Base-by-base conservation (phyloP, 2,888 invertebrate species). In the Homarus gammarus region DNA sequence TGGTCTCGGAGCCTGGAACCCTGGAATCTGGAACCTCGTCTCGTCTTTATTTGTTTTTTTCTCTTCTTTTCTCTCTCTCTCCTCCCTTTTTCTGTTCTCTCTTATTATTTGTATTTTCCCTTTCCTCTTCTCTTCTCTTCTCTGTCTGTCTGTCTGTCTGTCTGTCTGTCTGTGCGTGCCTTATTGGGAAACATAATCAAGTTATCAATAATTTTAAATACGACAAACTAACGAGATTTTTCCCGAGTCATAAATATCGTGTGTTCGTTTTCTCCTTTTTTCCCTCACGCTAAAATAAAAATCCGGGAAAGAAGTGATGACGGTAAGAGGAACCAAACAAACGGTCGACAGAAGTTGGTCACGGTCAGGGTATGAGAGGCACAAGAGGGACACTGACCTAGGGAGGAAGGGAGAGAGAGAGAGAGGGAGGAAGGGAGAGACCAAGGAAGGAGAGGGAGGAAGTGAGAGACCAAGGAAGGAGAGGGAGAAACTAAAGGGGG, bases 301-400 rank as follows among this genome's bases (percentile, higher is more conserved):
- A 5, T 22, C 3, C 12, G 36, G n/a, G 44, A 10, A 64, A 64
- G 38, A 51, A 31, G n/a, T 51, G 85, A 84, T 18, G 31, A n/a
- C 15, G 6, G 38, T 18, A 49, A 70, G 33, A 72, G 49, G 27
- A 27, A n/a, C 31, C 73, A 81, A 87, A 87, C 87, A 87, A 81
- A 73, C 79, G 72, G 61, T 18, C 40, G 49, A 81, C 51, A 79
- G 61, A 87, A 87, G 81, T 87, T 79, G 87, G 87, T 87, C 87
- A 87, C 70, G 87, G 87, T 87, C 87, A 87, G 81, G 72, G 40
- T 38, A 77, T 77, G 78, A 85, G 85, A 77, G 68, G 31, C 64
- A 22, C 5, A n/a, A 64, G 61, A 68, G 10, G 61, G 27, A 51
- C 51, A 51, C 51, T 56, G 56, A 56, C 56, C 56, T 8, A n/a